Conservation (phyloP, 1,140 invertebrate species). For the Drosophila tropicalis region DNA sequence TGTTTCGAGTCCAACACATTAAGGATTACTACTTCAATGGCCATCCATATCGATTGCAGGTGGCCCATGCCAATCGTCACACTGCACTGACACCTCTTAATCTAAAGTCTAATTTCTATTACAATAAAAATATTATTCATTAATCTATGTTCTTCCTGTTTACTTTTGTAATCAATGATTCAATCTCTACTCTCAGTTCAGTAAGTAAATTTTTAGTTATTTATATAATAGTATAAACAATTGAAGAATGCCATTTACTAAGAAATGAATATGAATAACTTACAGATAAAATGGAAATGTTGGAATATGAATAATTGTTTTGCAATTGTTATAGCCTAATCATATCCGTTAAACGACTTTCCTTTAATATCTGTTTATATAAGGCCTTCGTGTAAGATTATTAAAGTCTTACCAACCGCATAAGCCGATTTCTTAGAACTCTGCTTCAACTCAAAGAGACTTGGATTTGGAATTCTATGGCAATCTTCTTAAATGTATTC, state of each 20-base stretch:
- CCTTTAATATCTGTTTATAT: no score
- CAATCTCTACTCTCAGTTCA: no score
- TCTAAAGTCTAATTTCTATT: slow-evolving; percentile 78
- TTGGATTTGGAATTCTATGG: not conserved
- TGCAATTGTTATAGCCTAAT: no score
- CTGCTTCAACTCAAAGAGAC: no score
- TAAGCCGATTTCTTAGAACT: not conserved
- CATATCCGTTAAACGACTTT: no score
- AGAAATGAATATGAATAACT: no score
- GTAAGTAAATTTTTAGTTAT: no score
- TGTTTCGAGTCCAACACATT: slow-evolving; percentile 63
- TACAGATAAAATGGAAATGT: no score
- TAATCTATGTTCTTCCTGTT: slow-evolving; percentile 38
- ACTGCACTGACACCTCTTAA: slow-evolving; percentile 64
- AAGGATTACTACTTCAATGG: slow-evolving; percentile 80
- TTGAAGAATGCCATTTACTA: no score
- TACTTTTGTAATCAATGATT: no score
- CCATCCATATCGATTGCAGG: slow-evolving; percentile 74
- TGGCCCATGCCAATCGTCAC: slow-evolving; percentile 67
- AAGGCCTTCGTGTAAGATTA: not conserved
- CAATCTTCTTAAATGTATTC: slow-evolving; percentile 47
- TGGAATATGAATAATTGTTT: no score
- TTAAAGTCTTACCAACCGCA: not conserved
- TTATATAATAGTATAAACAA: no score
- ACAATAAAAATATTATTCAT: slow-evolving; percentile 83